A percentile compares a stretch with the other conserved stretches of the same genome.
These are phyloP conservation scores for Loxodonta africana DNA, from an alignment of 2,113 vertebrate genomes.

Conservation along the genomic window DNA sequence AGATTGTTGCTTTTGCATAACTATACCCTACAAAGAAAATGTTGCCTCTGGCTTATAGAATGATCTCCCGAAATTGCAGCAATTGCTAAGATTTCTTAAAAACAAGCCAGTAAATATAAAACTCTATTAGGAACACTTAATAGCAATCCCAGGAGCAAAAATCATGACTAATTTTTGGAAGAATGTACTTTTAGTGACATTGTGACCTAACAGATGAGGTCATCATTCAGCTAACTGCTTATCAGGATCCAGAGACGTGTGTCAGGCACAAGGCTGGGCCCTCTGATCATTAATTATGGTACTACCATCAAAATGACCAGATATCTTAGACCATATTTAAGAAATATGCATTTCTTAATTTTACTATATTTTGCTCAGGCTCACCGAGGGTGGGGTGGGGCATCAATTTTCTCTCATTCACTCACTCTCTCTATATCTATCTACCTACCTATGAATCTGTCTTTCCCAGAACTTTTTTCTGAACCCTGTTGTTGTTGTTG, in stretches of 20 bases:
- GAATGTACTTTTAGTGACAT: background rate
- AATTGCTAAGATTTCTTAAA: slow-evolving; percentile 41
- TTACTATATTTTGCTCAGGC: background rate
- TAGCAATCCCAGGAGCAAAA: background rate
- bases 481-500: no score
- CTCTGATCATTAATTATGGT: background rate
- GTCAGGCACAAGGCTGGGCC: background rate
- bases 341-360: background rate
- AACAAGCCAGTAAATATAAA: background rate
- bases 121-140: background rate
- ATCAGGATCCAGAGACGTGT: background rate
- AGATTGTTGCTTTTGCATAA: background rate
- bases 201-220: background rate
- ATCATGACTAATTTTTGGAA: background rate
- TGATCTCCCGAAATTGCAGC: slow-evolving; percentile 41
- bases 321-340: background rate
- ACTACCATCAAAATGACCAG: background rate
- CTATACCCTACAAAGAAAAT: slow-evolving; percentile 24
- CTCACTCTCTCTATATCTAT: background rate
- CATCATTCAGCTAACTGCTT: background rate
- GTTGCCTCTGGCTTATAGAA: background rate
- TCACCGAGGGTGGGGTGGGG: background rate
- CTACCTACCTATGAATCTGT: no score
- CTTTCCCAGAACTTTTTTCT: no score
- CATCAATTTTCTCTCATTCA: background rate